Evolutionary conservation across 2,113 vertebrate species (phyloP).

Genomic region (Nerophis ophidion): DNA sequence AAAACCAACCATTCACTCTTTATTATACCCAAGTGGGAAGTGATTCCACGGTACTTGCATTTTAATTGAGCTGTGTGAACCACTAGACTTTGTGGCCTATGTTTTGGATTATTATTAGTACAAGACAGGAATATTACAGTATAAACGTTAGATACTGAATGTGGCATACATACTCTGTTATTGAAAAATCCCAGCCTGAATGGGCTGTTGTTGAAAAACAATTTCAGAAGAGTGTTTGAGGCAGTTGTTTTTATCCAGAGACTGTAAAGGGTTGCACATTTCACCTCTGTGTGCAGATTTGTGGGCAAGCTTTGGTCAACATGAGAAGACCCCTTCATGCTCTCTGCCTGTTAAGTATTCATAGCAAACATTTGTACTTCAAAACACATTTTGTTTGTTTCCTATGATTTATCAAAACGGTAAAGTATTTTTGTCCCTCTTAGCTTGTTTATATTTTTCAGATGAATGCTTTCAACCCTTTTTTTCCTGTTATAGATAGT

Average conservation of each 20-base stretch:
- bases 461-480: not conserved
- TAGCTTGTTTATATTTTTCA: not conserved
- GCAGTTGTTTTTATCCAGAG: not conserved
- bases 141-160: no score
- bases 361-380: conserved; percentile 7
- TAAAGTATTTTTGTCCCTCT: not conserved
- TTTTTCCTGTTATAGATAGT: not conserved
- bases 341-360: not conserved
- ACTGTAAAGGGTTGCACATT: conserved; percentile 14
- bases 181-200: no score
- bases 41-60: no score
- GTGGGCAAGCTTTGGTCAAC: conserved; percentile 12
- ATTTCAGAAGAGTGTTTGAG: conserved; percentile 1
- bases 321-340: conserved; percentile 6
- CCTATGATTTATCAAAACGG: not conserved
- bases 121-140: no score
- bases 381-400: not conserved
- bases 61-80: no score
- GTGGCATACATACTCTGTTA: no score
- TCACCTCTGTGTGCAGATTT: conserved; percentile 1
- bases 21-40: no score
- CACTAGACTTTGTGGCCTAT: no score
- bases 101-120: no score
- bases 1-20: no score
- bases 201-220: no score